A percentile compares a stretch with the other conserved stretches of the same genome.
Conservation (phyloP, 2,797 vertebrate genomes). For the Thripadectes ignobilis region DNA sequence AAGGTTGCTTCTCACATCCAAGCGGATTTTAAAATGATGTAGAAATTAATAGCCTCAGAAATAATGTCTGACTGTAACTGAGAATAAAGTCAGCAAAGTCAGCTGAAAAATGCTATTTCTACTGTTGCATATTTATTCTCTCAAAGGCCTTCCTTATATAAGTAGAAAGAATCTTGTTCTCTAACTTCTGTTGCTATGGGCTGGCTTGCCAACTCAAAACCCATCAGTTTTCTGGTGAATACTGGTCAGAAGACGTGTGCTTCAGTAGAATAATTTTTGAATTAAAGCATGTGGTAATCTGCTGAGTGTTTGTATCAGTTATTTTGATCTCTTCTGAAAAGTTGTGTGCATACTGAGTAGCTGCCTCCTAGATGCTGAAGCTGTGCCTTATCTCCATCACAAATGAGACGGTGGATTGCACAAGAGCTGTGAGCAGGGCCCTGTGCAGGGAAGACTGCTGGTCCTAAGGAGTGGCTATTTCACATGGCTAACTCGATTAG, state of each 20-base stretch:
- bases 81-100: background rate
- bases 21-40: background rate
- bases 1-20: background rate
- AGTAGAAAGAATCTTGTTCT: background rate
- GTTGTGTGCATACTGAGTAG: background rate
- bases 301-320: background rate
- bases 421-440: background rate
- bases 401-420: background rate
- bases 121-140: background rate
- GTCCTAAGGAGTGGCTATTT: background rate
- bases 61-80: background rate
- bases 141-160: background rate
- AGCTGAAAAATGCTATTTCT: background rate
- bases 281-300: background rate
- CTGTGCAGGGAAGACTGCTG: background rate
- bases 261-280: background rate
- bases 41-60: slow-evolving; percentile 1
- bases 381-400: background rate
- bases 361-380: background rate
- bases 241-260: background rate
- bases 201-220: background rate
- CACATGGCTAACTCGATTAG: background rate
- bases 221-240: background rate
- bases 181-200: background rate
- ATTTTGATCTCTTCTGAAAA: background rate